phyloP scores from a whole-genome alignment of 2,888 invertebrate genomes.

The Odontocolon sp. region DNA sequence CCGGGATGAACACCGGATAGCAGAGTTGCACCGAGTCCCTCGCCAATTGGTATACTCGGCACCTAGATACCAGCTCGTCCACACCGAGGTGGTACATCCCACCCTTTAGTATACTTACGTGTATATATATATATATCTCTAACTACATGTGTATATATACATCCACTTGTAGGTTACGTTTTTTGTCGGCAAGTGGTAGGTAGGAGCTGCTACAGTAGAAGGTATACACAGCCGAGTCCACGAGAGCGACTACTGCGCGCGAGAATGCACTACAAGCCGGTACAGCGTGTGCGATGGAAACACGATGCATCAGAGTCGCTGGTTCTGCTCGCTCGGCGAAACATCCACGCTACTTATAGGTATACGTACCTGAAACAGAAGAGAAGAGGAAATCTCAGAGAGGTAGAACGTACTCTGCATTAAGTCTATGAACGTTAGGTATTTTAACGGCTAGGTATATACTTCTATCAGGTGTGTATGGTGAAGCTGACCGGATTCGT shows the following conservation, averaged over 20 bases:
- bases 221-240: neutral
- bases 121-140: slow-evolving; percentile 26
- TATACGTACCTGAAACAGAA: slow-evolving; percentile 54
- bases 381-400: slow-evolving; percentile 21
- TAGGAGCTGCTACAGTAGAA: too few relatives aligned
- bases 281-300: neutral
- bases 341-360: slow-evolving; percentile 29
- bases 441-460: slow-evolving; percentile 12
- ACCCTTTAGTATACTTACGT: slow-evolving; percentile 61
- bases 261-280: slow-evolving; percentile 19
- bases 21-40: slow-evolving; percentile 23
- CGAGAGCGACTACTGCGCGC: slow-evolving; percentile 23
- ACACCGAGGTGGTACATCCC: slow-evolving; percentile 35
- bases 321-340: neutral
- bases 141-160: neutral
- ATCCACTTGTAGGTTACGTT: slow-evolving; percentile 19
- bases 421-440: neutral
- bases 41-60: slow-evolving; percentile 55
- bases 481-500: too few relatives aligned
- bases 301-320: slow-evolving; percentile 2
- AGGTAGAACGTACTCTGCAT: slow-evolving; percentile 1
- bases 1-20: slow-evolving; percentile 47
- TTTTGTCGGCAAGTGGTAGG: slow-evolving; percentile 18
- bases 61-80: slow-evolving; percentile 46
- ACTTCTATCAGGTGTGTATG: too few relatives aligned